Conservation (phyloP, 2,797 vertebrate species). For the Darevskia mixta region DNA sequence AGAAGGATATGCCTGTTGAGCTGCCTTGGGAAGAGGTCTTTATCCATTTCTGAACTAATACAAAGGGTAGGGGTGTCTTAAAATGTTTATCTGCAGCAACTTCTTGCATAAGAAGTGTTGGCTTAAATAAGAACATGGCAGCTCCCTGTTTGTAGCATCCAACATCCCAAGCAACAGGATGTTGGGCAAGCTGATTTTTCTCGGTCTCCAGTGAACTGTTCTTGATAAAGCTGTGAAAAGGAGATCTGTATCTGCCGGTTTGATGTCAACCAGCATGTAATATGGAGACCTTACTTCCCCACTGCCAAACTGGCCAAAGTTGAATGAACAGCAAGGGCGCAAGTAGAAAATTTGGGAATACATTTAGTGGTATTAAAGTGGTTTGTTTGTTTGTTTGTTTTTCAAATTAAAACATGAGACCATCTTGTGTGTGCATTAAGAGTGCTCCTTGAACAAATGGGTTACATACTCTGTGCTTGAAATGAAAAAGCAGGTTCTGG, state of each 20-base stretch:
- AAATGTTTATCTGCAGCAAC: not conserved
- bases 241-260: not conserved
- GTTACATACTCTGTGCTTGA: not conserved
- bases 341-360: not conserved
- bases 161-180: not conserved
- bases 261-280: not conserved
- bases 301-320: not conserved
- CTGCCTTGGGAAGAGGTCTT: not conserved
- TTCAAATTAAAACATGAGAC: not conserved
- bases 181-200: not conserved
- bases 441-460: not conserved
- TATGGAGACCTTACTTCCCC: not conserved
- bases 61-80: not conserved
- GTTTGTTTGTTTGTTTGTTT: not conserved
- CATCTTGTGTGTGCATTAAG: not conserved
- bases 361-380: not conserved
- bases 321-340: no score
- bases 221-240: slow-evolving; percentile 30
- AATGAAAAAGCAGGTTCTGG: not conserved
- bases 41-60: not conserved
- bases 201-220: not conserved
- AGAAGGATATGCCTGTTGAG: no score
- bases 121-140: not conserved
- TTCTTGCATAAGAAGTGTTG: not conserved
- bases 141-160: not conserved